Evolutionary conservation across 1,140 invertebrate genomes (phyloP), one percentile per base, ranked within the genome.

Genomic region (Homalodisca vitripennis): DNA sequence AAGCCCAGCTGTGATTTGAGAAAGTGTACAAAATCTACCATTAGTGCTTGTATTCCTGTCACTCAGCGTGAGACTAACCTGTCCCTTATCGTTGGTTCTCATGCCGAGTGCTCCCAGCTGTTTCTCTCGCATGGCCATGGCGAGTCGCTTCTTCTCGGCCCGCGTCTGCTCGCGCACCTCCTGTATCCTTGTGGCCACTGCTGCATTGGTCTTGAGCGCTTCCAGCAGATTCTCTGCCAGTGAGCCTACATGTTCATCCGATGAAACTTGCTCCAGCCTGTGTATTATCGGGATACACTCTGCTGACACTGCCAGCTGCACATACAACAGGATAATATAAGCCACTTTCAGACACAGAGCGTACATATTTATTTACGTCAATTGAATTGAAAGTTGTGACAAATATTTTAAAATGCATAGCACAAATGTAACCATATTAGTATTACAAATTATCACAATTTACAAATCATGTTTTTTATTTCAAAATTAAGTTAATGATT

Each of bases 41-140:
- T n/a, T n/a, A n/a, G n/a, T n/a, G n/a, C n/a, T n/a, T n/a, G n/a
- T n/a, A n/a, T n/a, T n/a, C n/a, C n/a, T n/a, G n/a, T n/a, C n/a
- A n/a, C n/a, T n/a, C n/a, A n/a, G n/a, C n/a, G n/a, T n/a, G 17
- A 41, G 6, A 41, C 34, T 41, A 20, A 86, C 83, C 82, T 95
- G 92, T 1, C 94, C 94, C 78, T 93, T 94, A 75, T 96, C 95
- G 79, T 97, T 97, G 0, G 93, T 94, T 72, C 91, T 87, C 95
- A 99, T 98, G 26, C 97, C 97, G 46, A 99, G 82, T 31, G 95
- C 94, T 57, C 93, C 94, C 2, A 99, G 82, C 78, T 98, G 96
- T 77, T 97, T 95, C 80, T 98, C 93, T 57, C 97, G 84, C 82
- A 98, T 98, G 0, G 96, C 96, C 97, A 98, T 98, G 0, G 97